Base-by-base conservation (phyloP, 2,113 vertebrate genomes). In the Xerus inauris region DNA sequence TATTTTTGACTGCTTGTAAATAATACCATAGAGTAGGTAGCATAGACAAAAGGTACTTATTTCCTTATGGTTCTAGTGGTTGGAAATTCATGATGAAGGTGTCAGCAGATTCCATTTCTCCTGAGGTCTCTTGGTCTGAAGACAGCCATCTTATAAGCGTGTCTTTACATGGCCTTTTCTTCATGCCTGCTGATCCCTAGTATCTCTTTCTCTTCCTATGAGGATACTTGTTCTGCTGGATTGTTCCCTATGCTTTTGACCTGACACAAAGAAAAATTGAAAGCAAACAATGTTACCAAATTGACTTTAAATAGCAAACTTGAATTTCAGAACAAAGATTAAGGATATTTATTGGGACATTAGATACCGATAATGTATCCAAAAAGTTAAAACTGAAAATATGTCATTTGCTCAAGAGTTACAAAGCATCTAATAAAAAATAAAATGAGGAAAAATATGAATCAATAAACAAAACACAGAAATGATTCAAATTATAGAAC, bases 101-200 rank as follows among this genome's bases (percentile, higher is more conserved):
- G 47, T 87, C 30, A 19, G 19, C 47, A 76, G 24, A 4, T 62
- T 67, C 42, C 22, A 3, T 83, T 49, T 62, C 59, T 47, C 26
- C 19, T 10, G 5, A 92, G 77, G 7, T 1, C 7, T 35, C 40
- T 65, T 57, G 24, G 28, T 35, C 69, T 85, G 19, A 20, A 51
- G 47, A 83, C 20, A 35, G 8, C 30, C 22, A 24, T 9, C 51
- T 30, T 38, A 32, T 40, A 12, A 5, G 4, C 30, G 5, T 64
- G 8, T 64, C 16, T 2, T 54, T 40, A 75, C 1, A 16, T 10
- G 7, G 4, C 2, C 11, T 40, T 30, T 76, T 59, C 69, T 87
- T 19, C 54, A 26, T 57, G 12, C 9, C 8, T n/a, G 6, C 5
- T 2, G 1, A 16, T 40, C 2, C 8, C 0, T 40, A 1, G 11